phyloP scores from a whole-genome alignment of 2,113 vertebrate species.

The Pongo abelii region DNA sequence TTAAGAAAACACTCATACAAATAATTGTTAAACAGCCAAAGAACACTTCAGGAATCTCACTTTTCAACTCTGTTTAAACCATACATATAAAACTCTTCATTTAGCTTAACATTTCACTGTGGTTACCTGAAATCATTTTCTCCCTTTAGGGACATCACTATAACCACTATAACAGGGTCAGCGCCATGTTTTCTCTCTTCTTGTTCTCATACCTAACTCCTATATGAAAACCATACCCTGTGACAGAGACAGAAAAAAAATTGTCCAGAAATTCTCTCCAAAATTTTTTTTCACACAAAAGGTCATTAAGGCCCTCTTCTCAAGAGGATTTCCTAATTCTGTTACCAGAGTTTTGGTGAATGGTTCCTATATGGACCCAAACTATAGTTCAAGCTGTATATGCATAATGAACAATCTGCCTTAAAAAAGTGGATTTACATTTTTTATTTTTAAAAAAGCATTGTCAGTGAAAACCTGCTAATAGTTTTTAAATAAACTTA shows the following conservation, averaged over 20 bases:
- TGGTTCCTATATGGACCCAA: constrained; percentile 45
- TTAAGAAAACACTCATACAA: constrained; percentile 59
- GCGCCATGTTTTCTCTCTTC: constrained; percentile 27
- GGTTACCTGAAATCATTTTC: constrained; percentile 71
- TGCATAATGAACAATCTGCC: constrained; percentile 61
- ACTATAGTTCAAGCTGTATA: constrained; percentile 44
- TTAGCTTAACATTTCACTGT: constrained; percentile 60
- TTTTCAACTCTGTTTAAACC: constrained; percentile 67
- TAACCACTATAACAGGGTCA: constrained; percentile 51
- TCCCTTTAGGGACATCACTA: constrained; percentile 32
- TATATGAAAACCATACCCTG: constrained; percentile 76
- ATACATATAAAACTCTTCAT: constrained; percentile 62
- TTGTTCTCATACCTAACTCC: constrained; percentile 53
- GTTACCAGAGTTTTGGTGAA: constrained; percentile 60
- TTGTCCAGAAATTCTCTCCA: constrained; percentile 65
- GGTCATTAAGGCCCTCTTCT: constrained; percentile 70
- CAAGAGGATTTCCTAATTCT: constrained; percentile 63
- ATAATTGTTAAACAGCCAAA: constrained; percentile 57
- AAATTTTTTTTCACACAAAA: constrained; percentile 57
- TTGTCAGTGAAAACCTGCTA: constrained; percentile 50
- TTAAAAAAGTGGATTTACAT: not conserved
- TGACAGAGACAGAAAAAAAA: constrained; percentile 64
- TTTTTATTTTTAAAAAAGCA: not conserved
- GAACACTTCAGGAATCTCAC: constrained; percentile 58
- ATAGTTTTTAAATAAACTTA: constrained; percentile 53